Evolutionary conservation across 2,888 invertebrate species (phyloP).

Genomic region (Cantharis lateralis): DNA sequence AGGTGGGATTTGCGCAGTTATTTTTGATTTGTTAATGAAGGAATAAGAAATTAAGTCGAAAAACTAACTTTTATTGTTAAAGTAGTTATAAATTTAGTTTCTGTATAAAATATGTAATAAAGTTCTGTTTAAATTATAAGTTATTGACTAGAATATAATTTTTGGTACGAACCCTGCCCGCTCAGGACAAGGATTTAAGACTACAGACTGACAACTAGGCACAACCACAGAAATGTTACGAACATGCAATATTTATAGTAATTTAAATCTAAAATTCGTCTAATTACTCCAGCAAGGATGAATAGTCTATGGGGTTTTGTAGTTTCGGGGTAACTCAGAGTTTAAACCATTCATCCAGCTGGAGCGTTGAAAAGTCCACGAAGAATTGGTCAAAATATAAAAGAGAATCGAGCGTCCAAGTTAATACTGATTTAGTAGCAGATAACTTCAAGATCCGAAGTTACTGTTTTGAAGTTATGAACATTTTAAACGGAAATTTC

Average conservation of each 20-base stretch:
- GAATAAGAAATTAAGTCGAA: not conserved
- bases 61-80: not conserved
- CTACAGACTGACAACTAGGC: not conserved
- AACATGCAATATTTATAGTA: not conserved
- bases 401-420: too few species aligned
- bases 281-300: not conserved
- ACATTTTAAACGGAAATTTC: conserved; percentile 1
- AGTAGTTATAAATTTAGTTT: not conserved
- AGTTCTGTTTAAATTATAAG: not conserved
- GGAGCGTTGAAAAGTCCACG: not conserved
- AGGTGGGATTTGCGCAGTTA: not conserved
- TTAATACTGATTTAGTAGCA: too few species aligned
- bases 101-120: not conserved
- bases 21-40: not conserved
- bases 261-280: not conserved
- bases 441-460: too few species aligned
- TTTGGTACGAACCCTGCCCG: not conserved
- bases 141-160: not conserved
- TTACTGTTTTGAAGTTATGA: too few species aligned
- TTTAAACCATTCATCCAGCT: not conserved
- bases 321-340: not conserved
- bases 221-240: not conserved
- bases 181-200: not conserved
- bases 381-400: too few species aligned
- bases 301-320: not conserved